A percentile compares a stretch with the other conserved stretches of the same genome.
Evolutionary conservation across 92 coral and sea anemone species (phyloP).

Genomic region (Phymanthus crucifer): DNA sequence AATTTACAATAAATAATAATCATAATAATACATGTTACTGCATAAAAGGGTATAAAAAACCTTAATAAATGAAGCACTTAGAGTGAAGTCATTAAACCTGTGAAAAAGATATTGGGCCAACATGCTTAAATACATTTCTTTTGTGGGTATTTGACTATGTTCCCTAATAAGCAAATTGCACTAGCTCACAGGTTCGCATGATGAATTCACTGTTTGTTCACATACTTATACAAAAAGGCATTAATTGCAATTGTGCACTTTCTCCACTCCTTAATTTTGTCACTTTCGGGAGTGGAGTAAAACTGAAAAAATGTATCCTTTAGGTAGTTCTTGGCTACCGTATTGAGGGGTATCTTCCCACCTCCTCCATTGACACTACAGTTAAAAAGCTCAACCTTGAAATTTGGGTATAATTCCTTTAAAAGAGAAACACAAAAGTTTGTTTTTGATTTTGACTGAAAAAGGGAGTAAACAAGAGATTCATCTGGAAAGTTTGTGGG

Average conservation of each 20-base stretch:
- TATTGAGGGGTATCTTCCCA: neutral
- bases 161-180: too few species aligned
- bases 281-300: neutral
- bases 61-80: too few species aligned
- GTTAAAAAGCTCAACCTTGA: neutral
- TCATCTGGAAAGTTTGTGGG: conserved; percentile 5
- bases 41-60: too few species aligned
- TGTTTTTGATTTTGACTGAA: neutral
- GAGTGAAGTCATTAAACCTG: too few species aligned
- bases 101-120: too few species aligned
- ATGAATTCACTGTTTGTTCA: too few species aligned
- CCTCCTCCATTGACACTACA: neutral
- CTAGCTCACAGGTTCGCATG: too few species aligned
- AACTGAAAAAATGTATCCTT: neutral
- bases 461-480: neutral
- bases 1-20: too few species aligned
- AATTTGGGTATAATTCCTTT: neutral
- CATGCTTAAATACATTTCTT: too few species aligned
- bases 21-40: too few species aligned
- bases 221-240: neutral
- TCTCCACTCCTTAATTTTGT: conserved; percentile 3
- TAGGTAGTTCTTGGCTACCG: neutral
- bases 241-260: neutral
- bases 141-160: too few species aligned
- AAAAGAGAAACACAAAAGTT: neutral